Conservation (phyloP, 2,888 invertebrate species). For the Harpalus rufipes region DNA sequence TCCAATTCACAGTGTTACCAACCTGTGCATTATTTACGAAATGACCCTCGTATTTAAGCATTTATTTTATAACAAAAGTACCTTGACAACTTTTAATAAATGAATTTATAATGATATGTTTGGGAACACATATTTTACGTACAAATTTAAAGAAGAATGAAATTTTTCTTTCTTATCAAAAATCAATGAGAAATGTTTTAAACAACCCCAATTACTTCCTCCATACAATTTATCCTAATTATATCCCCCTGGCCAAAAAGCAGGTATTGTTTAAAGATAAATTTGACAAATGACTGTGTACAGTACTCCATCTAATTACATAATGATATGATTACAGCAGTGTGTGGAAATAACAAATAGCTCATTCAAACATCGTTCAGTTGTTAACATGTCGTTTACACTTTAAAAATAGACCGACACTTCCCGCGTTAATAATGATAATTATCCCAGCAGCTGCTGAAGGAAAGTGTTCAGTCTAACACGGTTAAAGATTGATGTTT, state of each 20-base stretch:
- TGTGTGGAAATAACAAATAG: conserved; percentile 53
- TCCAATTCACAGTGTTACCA: too few relatives aligned
- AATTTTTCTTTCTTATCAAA: conserved; percentile 11
- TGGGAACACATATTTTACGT: too few relatives aligned
- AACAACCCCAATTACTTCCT: conserved; percentile 25
- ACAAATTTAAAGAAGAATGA: too few relatives aligned
- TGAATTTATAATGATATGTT: too few relatives aligned
- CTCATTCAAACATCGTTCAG: conserved; percentile 42
- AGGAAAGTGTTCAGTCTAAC: conserved; percentile 24
- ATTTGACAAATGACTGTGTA: conserved; percentile 51
- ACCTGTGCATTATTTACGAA: too few relatives aligned
- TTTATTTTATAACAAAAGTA: too few relatives aligned
- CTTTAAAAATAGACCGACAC: conserved; percentile 60
- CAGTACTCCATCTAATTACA: conserved; percentile 47
- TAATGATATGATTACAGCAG: conserved; percentile 54
- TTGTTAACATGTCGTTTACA: conserved; percentile 66
- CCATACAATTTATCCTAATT: conserved; percentile 17
- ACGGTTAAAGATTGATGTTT: conserved; percentile 56
- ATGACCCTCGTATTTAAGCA: too few relatives aligned
- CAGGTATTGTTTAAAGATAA: conserved; percentile 47
- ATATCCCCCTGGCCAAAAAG: conserved; percentile 3
- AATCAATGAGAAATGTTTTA: conserved; percentile 33
- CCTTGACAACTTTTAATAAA: too few relatives aligned
- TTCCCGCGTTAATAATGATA: conserved; percentile 65
- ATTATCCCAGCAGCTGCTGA: conserved; percentile 58